phyloP scores from a whole-genome alignment of 2,113 vertebrate genomes.

The Chaetodon trifascialis region DNA sequence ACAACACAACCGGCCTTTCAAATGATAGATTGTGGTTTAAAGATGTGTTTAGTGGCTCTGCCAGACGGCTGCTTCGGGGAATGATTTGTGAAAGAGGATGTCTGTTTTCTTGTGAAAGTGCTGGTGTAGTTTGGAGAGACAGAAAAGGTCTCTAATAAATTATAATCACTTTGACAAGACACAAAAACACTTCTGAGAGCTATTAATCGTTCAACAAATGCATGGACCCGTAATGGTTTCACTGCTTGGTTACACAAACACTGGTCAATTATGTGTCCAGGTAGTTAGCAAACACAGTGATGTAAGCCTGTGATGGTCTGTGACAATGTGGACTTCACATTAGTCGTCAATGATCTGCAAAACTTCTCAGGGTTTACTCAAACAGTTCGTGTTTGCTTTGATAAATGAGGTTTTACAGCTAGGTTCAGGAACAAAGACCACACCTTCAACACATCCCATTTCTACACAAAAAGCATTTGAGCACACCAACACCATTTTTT shows the following conservation, averaged over 20 bases:
- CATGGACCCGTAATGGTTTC: not conserved
- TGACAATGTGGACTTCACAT: conserved; percentile 35
- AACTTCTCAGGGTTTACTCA: conserved; percentile 18
- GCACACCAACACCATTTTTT: no score
- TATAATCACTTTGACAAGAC: not conserved
- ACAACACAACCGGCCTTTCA: not conserved
- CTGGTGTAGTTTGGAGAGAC: not conserved
- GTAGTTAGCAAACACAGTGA: conserved; percentile 38
- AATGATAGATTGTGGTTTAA: conserved; percentile 37
- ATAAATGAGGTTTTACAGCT: not conserved
- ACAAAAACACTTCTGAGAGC: conserved; percentile 2
- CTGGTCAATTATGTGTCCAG: conserved; percentile 25
- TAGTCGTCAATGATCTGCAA: conserved; percentile 13
- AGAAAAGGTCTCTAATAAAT: not conserved
- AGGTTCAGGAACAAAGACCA: no score
- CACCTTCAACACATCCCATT: no score
- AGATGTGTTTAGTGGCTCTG: conserved; percentile 25
- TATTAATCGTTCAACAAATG: conserved; percentile 43
- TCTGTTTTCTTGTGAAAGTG: conserved; percentile 38
- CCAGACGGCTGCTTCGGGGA: not conserved
- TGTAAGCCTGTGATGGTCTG: not conserved
- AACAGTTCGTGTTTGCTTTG: conserved; percentile 43
- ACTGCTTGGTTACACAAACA: conserved; percentile 43
- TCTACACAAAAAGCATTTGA: no score
- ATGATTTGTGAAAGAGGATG: conserved; percentile 36